Base-by-base conservation (phyloP, 2,113 vertebrate genomes). In the Hoplias malabaricus region DNA sequence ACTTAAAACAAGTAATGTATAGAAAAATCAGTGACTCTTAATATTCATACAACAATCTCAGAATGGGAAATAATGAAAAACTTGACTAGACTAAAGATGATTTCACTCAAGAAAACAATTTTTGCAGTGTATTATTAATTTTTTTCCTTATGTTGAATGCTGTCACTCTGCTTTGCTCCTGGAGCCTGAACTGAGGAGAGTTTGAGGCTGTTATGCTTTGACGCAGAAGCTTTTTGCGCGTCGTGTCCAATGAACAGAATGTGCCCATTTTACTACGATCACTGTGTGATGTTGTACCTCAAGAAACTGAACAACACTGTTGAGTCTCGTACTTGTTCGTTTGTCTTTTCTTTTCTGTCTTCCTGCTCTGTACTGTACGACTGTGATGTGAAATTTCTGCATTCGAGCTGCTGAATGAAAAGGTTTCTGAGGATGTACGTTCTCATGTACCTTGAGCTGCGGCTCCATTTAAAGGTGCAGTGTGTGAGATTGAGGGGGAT, bases 201-300 rank as follows among this genome's bases (percentile, higher is more conserved):
- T 13, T 62, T 33, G 36, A 68, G 56, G 70, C 33, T 14, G 62
- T 63, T 43, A 38, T 12, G 67, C 75, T 65, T 34, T 33, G 56
- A 69, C 14, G 46, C 34, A 33, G 71, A 63, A 36, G 8, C 59
- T 63, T 33, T 16, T 36, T 63, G 72, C 69, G 73, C 59, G 38
- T 54, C 13, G 67, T 77, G 21, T 38, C 73, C 77, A n/a, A 34
- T 77, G 36, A 81, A 76, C 70, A 57, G 66, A 78, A 75, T 66
- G 62, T 73, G 56, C 57, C 56, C 75, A 80, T 80, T 69, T n/a
- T 77, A 74, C 72, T 81, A 81, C 69, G 67, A 80, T 83, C 79
- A 80, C 82, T 78, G 75, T 83, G 82, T 80, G 82, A 83, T 81
- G 82, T 80, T 48, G 59, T 69, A 77, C 61, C 68, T 70, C 57